Evolutionary conservation across 2,113 vertebrate species (phyloP).

Genomic region (Prunella fulvescens): DNA sequence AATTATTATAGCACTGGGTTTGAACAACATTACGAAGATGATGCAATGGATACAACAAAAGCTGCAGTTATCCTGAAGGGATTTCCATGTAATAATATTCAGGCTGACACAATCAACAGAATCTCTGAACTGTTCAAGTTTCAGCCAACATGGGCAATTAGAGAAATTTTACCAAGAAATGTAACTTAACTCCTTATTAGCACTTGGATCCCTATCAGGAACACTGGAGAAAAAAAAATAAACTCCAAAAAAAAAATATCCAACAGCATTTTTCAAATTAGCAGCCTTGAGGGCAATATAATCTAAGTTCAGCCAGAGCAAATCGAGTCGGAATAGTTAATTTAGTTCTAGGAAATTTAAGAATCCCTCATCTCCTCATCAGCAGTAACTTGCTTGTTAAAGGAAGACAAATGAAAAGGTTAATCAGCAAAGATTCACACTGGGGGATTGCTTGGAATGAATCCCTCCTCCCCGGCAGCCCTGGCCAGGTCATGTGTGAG

Average conservation of each 20-base stretch:
- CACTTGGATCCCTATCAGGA: slow-evolving; percentile 25
- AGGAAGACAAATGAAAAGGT: slow-evolving; percentile 64
- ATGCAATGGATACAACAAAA: slow-evolving; percentile 39
- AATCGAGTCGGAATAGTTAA: slow-evolving; percentile 17
- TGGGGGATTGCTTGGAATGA: slow-evolving; percentile 57
- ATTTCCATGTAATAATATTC: slow-evolving; percentile 14
- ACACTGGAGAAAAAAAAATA: not conserved
- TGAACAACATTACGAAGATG: not conserved
- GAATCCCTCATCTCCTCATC: slow-evolving; percentile 62
- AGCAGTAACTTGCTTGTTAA: slow-evolving; percentile 53
- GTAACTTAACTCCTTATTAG: slow-evolving; percentile 52
- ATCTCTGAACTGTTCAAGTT: slow-evolving; percentile 26
- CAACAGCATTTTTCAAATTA: slow-evolving; percentile 59
- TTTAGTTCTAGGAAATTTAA: slow-evolving; percentile 48
- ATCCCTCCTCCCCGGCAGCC: not conserved
- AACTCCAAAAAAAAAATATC: not conserved
- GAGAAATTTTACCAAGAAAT: slow-evolving; percentile 15
- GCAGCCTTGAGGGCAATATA: slow-evolving; percentile 10
- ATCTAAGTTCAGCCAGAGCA: not conserved
- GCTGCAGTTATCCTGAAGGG: slow-evolving; percentile 1
- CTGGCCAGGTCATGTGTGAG: not conserved
- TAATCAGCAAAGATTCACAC: slow-evolving; percentile 56
- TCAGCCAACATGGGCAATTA: not conserved
- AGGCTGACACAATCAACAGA: slow-evolving; percentile 18
- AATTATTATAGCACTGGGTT: not conserved